phyloP scores from a whole-genome alignment of 2,888 invertebrate species.

The Platerodrilus igneus region DNA sequence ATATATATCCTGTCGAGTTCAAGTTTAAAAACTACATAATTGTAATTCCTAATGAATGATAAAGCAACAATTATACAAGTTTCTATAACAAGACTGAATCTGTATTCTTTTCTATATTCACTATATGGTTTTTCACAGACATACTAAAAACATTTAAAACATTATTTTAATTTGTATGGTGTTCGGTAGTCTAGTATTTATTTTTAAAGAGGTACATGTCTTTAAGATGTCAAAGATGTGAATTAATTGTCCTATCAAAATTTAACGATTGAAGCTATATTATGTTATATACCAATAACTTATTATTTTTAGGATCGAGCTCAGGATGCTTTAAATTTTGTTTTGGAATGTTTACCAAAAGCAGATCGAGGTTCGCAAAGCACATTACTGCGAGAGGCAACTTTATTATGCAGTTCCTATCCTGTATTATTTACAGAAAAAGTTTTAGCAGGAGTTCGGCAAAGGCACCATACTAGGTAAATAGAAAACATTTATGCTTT shows the following conservation, averaged over 20 bases:
- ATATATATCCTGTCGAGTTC: no score
- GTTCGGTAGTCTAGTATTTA: no score
- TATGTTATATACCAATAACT: no score
- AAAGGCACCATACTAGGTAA: slow-evolving; percentile 54
- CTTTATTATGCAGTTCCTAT: slow-evolving; percentile 73
- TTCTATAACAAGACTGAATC: no score
- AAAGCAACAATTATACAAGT: no score
- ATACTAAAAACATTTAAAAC: no score
- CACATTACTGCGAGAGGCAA: slow-evolving; percentile 73
- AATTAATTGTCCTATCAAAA: slow-evolving; percentile 1
- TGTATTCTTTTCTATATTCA: no score
- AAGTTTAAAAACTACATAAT: no score
- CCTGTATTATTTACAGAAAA: slow-evolving; percentile 77
- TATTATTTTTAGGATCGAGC: slow-evolving; percentile 62
- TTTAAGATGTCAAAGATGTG: slow-evolving; percentile 1
- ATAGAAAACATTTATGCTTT: neutral
- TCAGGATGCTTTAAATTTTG: slow-evolving; percentile 75
- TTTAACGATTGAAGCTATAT: slow-evolving; percentile 4
- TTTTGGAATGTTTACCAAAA: slow-evolving; percentile 67
- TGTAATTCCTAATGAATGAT: no score
- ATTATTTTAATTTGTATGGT: no score
- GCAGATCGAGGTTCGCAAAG: slow-evolving; percentile 71
- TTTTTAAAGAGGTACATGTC: neutral
- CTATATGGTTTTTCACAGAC: no score
- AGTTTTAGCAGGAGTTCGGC: slow-evolving; percentile 68